Evolutionary conservation across 2,113 vertebrate species (phyloP).

Genomic region (Motacilla alba): DNA sequence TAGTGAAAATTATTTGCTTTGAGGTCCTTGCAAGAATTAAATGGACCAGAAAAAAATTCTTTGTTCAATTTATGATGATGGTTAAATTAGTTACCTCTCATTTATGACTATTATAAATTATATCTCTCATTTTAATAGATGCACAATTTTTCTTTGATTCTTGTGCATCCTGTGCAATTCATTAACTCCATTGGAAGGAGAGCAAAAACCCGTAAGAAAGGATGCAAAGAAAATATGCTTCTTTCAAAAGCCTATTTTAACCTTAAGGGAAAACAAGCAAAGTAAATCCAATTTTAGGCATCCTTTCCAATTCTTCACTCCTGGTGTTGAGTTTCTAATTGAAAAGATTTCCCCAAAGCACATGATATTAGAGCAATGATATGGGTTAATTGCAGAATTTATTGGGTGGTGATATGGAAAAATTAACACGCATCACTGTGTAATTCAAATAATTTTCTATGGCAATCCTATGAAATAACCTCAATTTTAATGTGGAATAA

Average conservation of each 20-base stretch:
- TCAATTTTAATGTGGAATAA: background rate
- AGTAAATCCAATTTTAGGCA: constrained; percentile 29
- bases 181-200: background rate
- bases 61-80: background rate
- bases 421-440: constrained; percentile 16
- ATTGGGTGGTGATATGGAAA: constrained; percentile 9
- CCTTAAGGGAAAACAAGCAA: constrained; percentile 1
- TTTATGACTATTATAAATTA: background rate
- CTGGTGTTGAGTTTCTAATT: constrained; percentile 22
- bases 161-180: background rate
- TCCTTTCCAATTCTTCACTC: background rate
- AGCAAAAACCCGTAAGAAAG: background rate
- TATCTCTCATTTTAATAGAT: background rate
- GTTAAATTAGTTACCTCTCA: background rate
- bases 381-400: constrained; percentile 45
- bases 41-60: background rate
- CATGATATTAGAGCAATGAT: constrained; percentile 1
- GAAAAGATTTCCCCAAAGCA: constrained; percentile 48
- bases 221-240: background rate
- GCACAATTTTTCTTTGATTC: background rate
- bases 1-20: background rate
- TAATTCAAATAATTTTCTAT: constrained; percentile 22
- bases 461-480: background rate
- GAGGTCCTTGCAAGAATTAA: background rate
- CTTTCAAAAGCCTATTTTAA: background rate